A percentile compares a stretch with the other conserved stretches of the same genome.
These are phyloP conservation scores for Noctua janthina DNA, from an alignment of 2,888 invertebrate genomes.

Conservation along the genomic window DNA sequence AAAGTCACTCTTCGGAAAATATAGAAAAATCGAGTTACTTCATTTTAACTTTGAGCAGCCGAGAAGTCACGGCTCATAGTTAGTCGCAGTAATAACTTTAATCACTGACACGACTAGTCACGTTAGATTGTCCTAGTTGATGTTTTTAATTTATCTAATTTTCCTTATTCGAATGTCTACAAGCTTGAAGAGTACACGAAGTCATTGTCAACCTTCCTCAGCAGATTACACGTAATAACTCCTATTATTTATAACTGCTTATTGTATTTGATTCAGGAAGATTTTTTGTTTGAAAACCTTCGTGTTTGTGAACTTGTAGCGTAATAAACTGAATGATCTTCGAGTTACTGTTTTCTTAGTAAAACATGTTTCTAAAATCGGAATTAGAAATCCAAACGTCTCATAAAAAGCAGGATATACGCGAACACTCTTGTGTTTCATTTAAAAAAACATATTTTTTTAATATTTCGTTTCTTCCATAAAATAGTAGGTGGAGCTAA, in stretches of 20 bases:
- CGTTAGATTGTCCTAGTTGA: conserved; percentile 73
- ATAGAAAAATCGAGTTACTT: neutral
- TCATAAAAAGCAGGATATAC: neutral
- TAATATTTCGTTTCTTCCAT: neutral
- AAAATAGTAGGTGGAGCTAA: neutral
- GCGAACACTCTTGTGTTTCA: conserved; percentile 3
- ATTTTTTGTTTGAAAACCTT: conserved; percentile 82
- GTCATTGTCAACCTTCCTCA: conserved; percentile 74
- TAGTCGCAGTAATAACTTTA: conserved; percentile 59
- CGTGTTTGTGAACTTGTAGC: conserved; percentile 65
- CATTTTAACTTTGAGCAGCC: neutral
- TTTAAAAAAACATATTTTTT: conserved; percentile 32
- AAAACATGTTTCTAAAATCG: conserved; percentile 14
- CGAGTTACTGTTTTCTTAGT: conserved; percentile 25
- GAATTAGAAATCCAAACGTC: neutral
- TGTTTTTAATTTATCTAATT: conserved; percentile 74
- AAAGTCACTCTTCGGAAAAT: neutral
- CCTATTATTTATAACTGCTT: conserved; percentile 68
- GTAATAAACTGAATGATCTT: conserved; percentile 60
- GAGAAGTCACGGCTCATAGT: conserved; percentile 47
- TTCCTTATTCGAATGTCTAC: conserved; percentile 65
- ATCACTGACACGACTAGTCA: conserved; percentile 65
- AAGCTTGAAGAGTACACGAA: conserved; percentile 69
- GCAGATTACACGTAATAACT: conserved; percentile 72
- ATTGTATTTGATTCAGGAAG: conserved; percentile 78